Evolutionary conservation across 2,113 vertebrate species (phyloP), one percentile per base, ranked within the genome.

Genomic region (Tachycineta bicolor): DNA sequence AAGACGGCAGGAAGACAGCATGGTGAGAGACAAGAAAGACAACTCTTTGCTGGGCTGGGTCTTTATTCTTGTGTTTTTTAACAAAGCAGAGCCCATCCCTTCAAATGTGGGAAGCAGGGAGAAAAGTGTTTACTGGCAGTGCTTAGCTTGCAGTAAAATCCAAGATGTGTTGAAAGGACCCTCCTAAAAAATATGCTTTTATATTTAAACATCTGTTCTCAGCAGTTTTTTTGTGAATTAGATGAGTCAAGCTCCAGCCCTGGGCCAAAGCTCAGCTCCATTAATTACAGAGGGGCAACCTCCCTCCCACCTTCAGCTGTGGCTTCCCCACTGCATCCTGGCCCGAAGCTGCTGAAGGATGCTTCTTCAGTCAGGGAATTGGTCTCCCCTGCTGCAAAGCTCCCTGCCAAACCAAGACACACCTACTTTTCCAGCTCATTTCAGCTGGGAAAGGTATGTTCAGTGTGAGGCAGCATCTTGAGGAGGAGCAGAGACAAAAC

Each of bases 191-290:
- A 53, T 49, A 50, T 64, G 15, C 31, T 82, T 95, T 95, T 84
- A 52, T 84, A 71, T 83, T 82, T 89, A 90, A 97, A 85, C 34
- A 71, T 71, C 44, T 95, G 70, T 73, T 94, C 78, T 96, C 69
- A 93, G 83, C 76, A 92, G 23, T 9, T 8, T 8, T 60, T 90
- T 56, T 78, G 19, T 52, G 68, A 88, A 84, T 87, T 84, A 67
- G 59, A 67, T 95, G 91, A 95, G 84, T 93, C 47, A 89, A 94
- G 77, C 46, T 56, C 41, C 49, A 79, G 84, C n/a, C 33, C 71
- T 65, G 59, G 69, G 74, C 65, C 58, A 85, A 93, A 94, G 41
- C 37, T 46, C 55, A 84, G 34, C 14, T 84, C 56, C 2, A 2
- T 29, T 94, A 85, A 94, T 90, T 86, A 74, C 75, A 55, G 1